These are phyloP conservation scores for Mythimna albipuncta DNA, from an alignment of 2,888 invertebrate species.

Conservation along the genomic window DNA sequence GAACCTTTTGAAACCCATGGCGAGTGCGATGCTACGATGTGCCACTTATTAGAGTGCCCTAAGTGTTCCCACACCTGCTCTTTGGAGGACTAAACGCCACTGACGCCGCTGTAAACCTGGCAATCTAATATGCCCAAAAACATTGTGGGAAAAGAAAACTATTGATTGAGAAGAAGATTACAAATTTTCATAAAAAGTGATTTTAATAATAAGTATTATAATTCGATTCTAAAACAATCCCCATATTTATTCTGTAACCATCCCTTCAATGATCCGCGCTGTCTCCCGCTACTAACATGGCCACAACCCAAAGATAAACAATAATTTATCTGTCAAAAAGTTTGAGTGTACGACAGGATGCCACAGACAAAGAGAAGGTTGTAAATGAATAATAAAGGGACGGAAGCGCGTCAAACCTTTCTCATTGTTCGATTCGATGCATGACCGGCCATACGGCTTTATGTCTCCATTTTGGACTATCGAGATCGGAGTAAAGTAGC, in stretches of 20 bases:
- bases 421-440: constrained; percentile 73
- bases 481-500: constrained; percentile 46
- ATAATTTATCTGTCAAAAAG: constrained; percentile 69
- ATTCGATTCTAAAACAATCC: neutral
- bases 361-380: constrained; percentile 72
- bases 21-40: too few species aligned
- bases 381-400: constrained; percentile 75
- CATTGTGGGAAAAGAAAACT: too few species aligned
- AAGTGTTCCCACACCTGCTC: too few species aligned
- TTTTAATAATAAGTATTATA: too few species aligned
- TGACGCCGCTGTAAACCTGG: too few species aligned
- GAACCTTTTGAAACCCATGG: too few species aligned
- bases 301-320: constrained; percentile 63
- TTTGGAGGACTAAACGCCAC: too few species aligned
- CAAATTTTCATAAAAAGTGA: too few species aligned
- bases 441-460: constrained; percentile 63
- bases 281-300: constrained; percentile 43
- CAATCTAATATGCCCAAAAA: too few species aligned
- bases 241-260: neutral
- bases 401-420: constrained; percentile 75
- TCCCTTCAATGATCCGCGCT: neutral
- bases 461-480: constrained; percentile 70
- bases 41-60: too few species aligned
- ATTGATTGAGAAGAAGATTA: too few species aligned
- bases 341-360: constrained; percentile 72